Conservation (phyloP, 2,797 vertebrate species). For the Caiman crocodilus region DNA sequence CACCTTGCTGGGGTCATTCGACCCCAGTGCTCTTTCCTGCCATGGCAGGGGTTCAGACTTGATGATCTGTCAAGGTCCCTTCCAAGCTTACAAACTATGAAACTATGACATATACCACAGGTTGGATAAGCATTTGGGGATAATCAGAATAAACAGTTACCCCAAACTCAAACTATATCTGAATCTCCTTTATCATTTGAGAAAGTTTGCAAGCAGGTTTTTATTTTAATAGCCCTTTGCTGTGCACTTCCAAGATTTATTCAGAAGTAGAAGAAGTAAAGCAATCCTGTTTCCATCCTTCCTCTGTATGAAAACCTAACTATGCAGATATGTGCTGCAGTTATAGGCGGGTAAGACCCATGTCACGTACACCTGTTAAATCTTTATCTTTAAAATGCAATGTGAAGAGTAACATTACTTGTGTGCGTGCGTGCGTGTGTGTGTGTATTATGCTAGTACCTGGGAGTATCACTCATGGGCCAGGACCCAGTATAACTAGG, state of each 20-base stretch:
- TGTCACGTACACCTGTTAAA: not conserved
- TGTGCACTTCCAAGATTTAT: not conserved
- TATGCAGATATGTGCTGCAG: not conserved
- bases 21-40: too few species aligned
- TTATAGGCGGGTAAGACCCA: not conserved
- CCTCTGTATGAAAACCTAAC: not conserved
- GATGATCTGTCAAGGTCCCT: too few species aligned
- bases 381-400: not conserved
- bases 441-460: too few species aligned
- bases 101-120: not conserved
- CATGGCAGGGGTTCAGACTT: too few species aligned
- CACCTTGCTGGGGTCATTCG: too few species aligned
- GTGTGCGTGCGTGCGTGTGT: not conserved
- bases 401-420: not conserved
- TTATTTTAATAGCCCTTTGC: not conserved
- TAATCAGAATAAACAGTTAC: not conserved
- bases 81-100: too few species aligned
- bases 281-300: not conserved
- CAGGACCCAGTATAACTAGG: not conserved
- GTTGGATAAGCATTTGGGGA: not conserved
- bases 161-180: not conserved
- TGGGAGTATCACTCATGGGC: not conserved
- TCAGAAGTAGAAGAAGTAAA: not conserved
- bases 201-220: not conserved
- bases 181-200: not conserved